Percentiles rank a stretch among this genome's conserved stretches.
These are phyloP conservation scores for Morpho helenor DNA, from an alignment of 2,888 invertebrate genomes.

Conservation along the genomic window DNA sequence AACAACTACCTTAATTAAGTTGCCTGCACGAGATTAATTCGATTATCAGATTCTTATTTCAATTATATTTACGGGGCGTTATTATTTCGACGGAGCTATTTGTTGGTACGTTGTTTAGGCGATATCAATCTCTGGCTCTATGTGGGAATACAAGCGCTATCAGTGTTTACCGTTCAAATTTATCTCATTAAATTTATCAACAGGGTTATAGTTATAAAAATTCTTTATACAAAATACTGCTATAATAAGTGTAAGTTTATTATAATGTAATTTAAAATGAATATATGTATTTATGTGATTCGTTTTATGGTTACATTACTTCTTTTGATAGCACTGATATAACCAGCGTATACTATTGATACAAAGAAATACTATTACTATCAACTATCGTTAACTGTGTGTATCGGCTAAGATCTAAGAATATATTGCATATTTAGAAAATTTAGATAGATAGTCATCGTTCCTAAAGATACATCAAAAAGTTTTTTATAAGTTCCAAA, in stretches of 20 bases:
- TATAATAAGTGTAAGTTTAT: neutral
- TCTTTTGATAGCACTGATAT: no score
- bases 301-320: no score
- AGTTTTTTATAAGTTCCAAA: no score
- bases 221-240: neutral
- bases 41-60: constrained; percentile 71
- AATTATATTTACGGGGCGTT: constrained; percentile 62
- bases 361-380: no score
- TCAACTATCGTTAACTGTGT: no score
- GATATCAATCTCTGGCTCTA: constrained; percentile 13
- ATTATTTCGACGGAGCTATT: constrained; percentile 57
- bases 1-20: constrained; percentile 68
- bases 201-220: constrained; percentile 8
- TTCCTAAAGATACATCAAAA: no score
- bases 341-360: no score
- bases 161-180: constrained; percentile 16
- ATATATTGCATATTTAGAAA: no score
- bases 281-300: no score
- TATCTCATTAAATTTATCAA: constrained; percentile 14
- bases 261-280: neutral
- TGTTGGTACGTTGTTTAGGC: constrained; percentile 38
- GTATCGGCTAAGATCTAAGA: no score
- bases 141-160: constrained; percentile 12
- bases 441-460: no score
- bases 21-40: constrained; percentile 67